Base-by-base conservation (phyloP, 37 sponge, comb jelly and placozoan species). In the Ianthella basta region DNA sequence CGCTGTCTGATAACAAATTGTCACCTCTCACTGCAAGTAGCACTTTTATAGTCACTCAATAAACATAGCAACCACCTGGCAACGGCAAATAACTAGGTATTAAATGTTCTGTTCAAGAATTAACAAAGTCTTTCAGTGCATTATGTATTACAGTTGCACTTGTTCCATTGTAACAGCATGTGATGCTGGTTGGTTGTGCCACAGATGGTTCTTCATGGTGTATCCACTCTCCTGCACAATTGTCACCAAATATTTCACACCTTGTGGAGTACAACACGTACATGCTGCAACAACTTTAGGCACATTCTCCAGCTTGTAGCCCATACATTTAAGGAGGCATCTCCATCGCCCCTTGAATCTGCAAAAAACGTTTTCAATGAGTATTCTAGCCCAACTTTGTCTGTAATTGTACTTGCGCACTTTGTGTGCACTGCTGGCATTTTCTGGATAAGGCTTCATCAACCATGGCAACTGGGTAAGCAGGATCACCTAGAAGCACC, bases 271-370 rank as follows among this genome's bases (percentile, higher is more conserved):
- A 77, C 44, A 24, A 74, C 55, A 59, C n/a, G n/a, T n/a, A n/a
- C 87, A 86, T 53, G 86, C 30, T 56, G 86, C 86, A n/a, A 75
- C 61, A n/a, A 75, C 44, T 18, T 30, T 69, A 55, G 74, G 35
- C 33, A 80, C 54, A 80, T 72, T 60, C 53, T 30, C 14, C 0
- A 86, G 16, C 27, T 86, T 13, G 29, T 24, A 55, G 39, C 79
- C 87, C 29, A 79, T 50, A 27, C 87, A 40, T 35, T 86, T 86
- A 68, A 86, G 33, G 5, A 86, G 56, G 65, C 81, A 86, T 33
- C 87, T 63, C 87, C 87, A 87, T 69, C 88, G 40, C 35, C 90
- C 90, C 41, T 89, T 89, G 15, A 89, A 60, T 27, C 90, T 69
- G 12, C 90, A 85, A 84, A 89, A 89, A 32, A 81, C 63, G 54